These are phyloP conservation scores for Boulengeromyrus knoepffleri DNA, from an alignment of 2,113 vertebrate genomes.

Conservation along the genomic window DNA sequence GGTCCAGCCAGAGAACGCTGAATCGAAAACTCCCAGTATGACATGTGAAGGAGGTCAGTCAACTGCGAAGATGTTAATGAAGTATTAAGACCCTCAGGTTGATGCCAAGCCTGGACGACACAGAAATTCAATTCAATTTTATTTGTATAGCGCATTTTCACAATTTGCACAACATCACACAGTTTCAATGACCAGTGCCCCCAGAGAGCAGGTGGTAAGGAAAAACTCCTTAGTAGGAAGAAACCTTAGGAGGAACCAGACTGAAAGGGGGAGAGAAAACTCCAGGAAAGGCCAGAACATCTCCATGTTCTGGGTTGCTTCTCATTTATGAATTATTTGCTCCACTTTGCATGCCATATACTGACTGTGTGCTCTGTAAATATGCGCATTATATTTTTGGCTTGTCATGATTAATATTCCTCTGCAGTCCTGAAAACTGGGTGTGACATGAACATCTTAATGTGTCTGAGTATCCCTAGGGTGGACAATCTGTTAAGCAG, in stretches of 20 bases:
- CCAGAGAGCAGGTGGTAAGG: not conserved
- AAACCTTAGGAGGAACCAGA: not conserved
- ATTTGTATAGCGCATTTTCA: not conserved
- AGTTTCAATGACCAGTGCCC: not conserved
- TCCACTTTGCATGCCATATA: not conserved
- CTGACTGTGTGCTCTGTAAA: not conserved
- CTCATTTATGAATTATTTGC: not conserved
- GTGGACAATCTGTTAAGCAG: not conserved
- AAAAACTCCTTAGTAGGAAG: not conserved
- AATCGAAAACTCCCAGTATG: not conserved
- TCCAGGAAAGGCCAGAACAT: not conserved
- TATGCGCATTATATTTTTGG: not conserved
- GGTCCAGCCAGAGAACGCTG: not conserved
- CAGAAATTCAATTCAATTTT: not conserved
- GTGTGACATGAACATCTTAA: not conserved
- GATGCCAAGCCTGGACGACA: not conserved
- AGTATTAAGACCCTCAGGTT: not conserved
- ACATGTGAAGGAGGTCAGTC: not conserved
- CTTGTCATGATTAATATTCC: not conserved
- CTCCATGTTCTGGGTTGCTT: not conserved
- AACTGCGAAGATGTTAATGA: not conserved
- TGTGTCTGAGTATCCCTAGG: not conserved
- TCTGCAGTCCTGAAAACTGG: not conserved
- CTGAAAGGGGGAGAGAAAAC: not conserved
- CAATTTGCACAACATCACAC: not conserved